phyloP scores from a whole-genome alignment of 2,888 invertebrate genomes.

The Myopa testacea region DNA sequence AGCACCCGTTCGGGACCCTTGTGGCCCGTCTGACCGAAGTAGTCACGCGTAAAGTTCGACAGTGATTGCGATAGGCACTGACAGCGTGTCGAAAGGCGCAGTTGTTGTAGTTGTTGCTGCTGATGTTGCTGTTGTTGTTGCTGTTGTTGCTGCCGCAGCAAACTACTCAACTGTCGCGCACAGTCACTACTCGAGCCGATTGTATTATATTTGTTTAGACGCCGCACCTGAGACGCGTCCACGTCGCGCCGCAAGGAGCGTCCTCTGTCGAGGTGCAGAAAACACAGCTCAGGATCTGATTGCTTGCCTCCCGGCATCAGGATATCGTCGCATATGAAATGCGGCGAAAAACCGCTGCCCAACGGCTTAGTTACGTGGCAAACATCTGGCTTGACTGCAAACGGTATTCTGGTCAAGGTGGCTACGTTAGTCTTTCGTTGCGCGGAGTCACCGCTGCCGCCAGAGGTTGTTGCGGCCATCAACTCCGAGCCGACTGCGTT shows the following conservation, averaged over 20 bases:
- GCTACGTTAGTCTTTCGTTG: constrained; percentile 42
- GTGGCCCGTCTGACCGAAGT: constrained; percentile 51
- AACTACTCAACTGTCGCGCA: constrained; percentile 55
- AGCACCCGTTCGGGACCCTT: constrained; percentile 33
- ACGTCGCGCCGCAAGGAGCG: constrained; percentile 10
- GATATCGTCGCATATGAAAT: constrained; percentile 58
- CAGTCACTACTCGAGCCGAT: constrained; percentile 67
- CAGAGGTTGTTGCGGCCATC: constrained; percentile 45
- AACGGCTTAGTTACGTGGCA: constrained; percentile 52
- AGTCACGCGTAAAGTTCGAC: constrained; percentile 64
- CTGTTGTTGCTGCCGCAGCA: constrained; percentile 55
- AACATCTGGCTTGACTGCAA: constrained; percentile 55
- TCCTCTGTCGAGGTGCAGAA: constrained; percentile 49
- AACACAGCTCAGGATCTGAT: constrained; percentile 61
- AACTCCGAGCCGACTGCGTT: constrained; percentile 55
- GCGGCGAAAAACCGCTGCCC: constrained; percentile 50
- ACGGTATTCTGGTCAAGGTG: constrained; percentile 47
- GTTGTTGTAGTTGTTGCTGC: constrained; percentile 42
- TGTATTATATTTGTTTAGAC: constrained; percentile 64
- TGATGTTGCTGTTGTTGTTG: constrained; percentile 54
- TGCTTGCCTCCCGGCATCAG: constrained; percentile 59
- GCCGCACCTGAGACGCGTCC: constrained; percentile 37
- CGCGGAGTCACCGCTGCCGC: constrained; percentile 27
- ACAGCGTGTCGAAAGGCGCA: constrained; percentile 58
- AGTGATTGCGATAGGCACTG: constrained; percentile 68